These are phyloP conservation scores for Lampris incognitus DNA, from an alignment of 2,113 vertebrate species.

Conservation along the genomic window DNA sequence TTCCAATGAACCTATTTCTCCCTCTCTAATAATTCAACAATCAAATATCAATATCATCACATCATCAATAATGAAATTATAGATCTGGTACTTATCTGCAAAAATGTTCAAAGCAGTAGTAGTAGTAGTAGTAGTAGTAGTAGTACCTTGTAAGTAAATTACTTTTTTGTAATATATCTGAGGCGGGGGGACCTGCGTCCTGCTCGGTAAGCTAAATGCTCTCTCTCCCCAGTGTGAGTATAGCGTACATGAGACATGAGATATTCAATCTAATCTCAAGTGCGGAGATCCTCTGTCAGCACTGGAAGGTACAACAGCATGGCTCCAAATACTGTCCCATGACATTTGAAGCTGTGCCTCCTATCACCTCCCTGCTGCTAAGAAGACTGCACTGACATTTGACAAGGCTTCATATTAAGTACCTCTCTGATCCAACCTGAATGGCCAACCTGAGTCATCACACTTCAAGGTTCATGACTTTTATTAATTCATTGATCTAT, in stretches of 20 bases:
- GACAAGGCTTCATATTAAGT: not conserved
- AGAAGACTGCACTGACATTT: not conserved
- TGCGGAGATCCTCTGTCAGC: not conserved
- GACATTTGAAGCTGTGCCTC: not conserved
- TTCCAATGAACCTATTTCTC: not conserved
- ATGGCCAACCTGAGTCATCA: too few relatives aligned
- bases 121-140: too few relatives aligned
- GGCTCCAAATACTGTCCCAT: not conserved
- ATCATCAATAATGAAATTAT: too few relatives aligned
- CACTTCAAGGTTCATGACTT: too few relatives aligned
- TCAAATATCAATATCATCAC: not conserved
- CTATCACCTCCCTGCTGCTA: not conserved
- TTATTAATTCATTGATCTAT: too few relatives aligned
- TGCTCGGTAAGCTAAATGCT: not conserved
- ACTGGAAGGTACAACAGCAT: conserved; percentile 3
- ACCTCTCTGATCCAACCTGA: not conserved
- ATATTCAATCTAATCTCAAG: conserved; percentile 14
- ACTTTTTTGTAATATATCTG: too few relatives aligned
- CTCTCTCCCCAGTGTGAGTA: too few relatives aligned
- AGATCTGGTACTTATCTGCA: too few relatives aligned
- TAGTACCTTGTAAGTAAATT: too few relatives aligned
- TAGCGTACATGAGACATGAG: conserved; percentile 1
- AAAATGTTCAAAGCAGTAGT: too few relatives aligned
- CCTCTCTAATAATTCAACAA: not conserved
- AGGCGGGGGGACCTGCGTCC: not conserved